Base-by-base conservation (phyloP, 2,797 vertebrate species). In the Arrhamphus sclerolepis region DNA sequence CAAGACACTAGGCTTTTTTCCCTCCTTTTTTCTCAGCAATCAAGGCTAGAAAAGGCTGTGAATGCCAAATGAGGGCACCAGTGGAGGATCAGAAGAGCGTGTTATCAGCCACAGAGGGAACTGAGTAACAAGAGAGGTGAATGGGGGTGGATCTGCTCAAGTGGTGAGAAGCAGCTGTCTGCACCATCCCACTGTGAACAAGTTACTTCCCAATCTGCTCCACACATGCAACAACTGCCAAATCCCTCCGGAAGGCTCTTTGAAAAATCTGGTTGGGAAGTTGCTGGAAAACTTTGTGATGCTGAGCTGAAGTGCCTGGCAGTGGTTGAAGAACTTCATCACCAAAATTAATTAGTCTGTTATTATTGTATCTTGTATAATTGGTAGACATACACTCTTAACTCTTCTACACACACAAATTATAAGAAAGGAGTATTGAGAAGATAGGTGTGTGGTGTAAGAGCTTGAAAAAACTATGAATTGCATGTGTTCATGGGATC, bases 161-260 rank as follows among this genome's bases (percentile, higher is more conserved):
- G 75, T 75, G 71, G 56, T 41, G 50, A 51, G 56, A 56, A 68
- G 77, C 82, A 82, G 63, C 77, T 82, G 77, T 68, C 54, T 29
- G 3, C 55, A 54, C 47, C 38, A 50, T 63, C 66, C 31, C 40
- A 34, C 22, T 29, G 43, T 53, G 70, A 77, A 76, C 73, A 77
- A 66, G 48, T 63, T 59, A 54, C 62, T 58, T 63, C 69, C 47
- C 57, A 60, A 46, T 57, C 40, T 1, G 8, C 18, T 40, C 54
- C 62, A 74, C 68, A 60, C 46, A 44, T 54, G 43, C 58, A 66
- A 48, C 52, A 41, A 57, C 26, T 18, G 6, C 21, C 62, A 77
- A 72, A 66, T 65, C 62, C 55, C 73, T 62, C 4, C 1, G 8
- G 72, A 26, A 1, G 1, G 5, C 22, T 42, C n/a, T 67, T 66